Percentiles rank a stretch among this genome's conserved stretches.
Conservation (phyloP, 2,888 invertebrate species). For the Rhaphigaster nebulosa region DNA sequence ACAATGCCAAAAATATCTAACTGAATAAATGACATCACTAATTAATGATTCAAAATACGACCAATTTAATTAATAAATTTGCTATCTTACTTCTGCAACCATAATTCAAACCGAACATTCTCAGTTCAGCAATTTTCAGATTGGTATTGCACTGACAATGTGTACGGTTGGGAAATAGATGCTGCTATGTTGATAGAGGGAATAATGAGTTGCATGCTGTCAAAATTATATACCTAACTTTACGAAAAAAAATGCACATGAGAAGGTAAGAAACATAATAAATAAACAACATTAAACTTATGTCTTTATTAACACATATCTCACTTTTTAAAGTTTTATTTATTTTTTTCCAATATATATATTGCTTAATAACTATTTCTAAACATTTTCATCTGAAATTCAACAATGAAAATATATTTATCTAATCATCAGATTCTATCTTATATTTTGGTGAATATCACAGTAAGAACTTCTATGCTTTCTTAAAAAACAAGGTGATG, state of each 20-base stretch:
- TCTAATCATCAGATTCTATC: conserved; percentile 45
- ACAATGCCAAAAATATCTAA: too few species aligned
- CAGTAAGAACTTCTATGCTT: conserved; percentile 51
- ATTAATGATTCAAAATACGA: too few species aligned
- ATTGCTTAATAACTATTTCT: conserved; percentile 23
- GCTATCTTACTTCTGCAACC: too few species aligned
- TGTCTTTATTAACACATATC: conserved; percentile 37
- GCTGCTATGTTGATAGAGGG: too few species aligned
- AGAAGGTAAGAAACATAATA: background rate
- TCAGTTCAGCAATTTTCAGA: too few species aligned
- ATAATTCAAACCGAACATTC: too few species aligned
- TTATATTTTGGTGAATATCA: conserved; percentile 59
- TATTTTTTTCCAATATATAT: background rate
- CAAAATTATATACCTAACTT: background rate
- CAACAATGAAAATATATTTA: conserved; percentile 57
- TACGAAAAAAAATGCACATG: background rate
- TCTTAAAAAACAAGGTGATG: conserved; percentile 18
- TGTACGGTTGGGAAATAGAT: too few species aligned
- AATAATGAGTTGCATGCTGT: too few species aligned
- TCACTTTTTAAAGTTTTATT: conserved; percentile 10
- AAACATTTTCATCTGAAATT: conserved; percentile 35
- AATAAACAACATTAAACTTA: background rate
- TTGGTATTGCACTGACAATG: too few species aligned
- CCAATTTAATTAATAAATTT: too few species aligned
- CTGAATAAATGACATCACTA: too few species aligned